Percentiles rank a stretch among this genome's conserved stretches.
phyloP scores from a whole-genome alignment of 2,797 vertebrate genomes.

The Pelobates cultripes region DNA sequence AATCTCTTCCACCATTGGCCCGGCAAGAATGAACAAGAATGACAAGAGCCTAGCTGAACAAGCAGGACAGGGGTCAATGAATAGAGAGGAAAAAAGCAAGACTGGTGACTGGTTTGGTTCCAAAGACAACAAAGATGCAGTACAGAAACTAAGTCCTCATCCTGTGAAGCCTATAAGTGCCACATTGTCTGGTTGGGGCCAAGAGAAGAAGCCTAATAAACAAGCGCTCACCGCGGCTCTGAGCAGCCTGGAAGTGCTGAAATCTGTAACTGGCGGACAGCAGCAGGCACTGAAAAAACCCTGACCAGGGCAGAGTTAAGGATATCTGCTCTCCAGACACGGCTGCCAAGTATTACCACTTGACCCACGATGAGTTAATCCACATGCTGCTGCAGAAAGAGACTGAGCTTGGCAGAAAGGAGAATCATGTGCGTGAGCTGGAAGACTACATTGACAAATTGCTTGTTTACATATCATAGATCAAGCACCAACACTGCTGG shows the following conservation, averaged over 20 bases:
- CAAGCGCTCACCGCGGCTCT: slow-evolving; percentile 76
- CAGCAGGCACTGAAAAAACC: slow-evolving; percentile 65
- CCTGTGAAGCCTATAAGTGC: slow-evolving; percentile 89
- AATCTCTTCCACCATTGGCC: slow-evolving; percentile 77
- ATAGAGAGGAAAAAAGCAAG: slow-evolving; percentile 75
- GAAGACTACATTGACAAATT: slow-evolving; percentile 98
- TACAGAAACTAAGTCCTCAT: slow-evolving; percentile 90
- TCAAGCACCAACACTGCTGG: slow-evolving; percentile 91
- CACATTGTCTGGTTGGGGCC: slow-evolving; percentile 55
- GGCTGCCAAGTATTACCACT: slow-evolving; percentile 90
- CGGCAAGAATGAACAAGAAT: slow-evolving; percentile 71
- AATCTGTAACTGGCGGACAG: slow-evolving; percentile 69
- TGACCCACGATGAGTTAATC: slow-evolving; percentile 92
- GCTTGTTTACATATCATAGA: slow-evolving; percentile 98
- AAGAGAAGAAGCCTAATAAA: slow-evolving; percentile 73
- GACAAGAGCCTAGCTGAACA: slow-evolving; percentile 66
- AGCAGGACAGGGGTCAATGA: slow-evolving; percentile 42
- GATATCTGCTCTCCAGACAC: slow-evolving; percentile 70
- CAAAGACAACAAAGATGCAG: slow-evolving; percentile 79
- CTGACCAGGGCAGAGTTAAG: slow-evolving; percentile 77
- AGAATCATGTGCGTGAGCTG: slow-evolving; percentile 85
- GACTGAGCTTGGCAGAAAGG: slow-evolving; percentile 83
- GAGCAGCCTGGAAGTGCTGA: slow-evolving; percentile 85
- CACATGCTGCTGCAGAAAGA: slow-evolving; percentile 87
- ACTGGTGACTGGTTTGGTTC: slow-evolving; percentile 82